Evolutionary conservation across 2,888 invertebrate species (phyloP), one percentile per base, ranked within the genome.

Genomic region (Drosophila multiciliata): DNA sequence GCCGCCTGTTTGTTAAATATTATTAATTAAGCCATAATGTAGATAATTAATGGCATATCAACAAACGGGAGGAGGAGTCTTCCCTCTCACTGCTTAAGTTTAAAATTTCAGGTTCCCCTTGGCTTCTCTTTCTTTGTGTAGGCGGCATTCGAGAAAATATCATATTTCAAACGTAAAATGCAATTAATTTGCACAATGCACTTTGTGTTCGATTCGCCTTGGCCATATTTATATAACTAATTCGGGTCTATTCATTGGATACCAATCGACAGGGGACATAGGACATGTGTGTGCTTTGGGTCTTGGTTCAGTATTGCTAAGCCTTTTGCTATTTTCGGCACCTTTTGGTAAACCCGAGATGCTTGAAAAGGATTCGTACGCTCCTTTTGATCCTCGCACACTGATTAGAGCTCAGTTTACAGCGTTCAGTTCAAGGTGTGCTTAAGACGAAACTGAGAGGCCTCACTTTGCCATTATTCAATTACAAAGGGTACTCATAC

Each of bases 301-400:
- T 53, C 3, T 64, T 48, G 23, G 2, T 11, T 15, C 50, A 36
- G 53, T 12, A 26, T 36, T 36, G 17, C 38, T 64, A 89, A 89
- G 78, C 89, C 89, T 89, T 89, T 88, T 77, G 66, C 79, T 84
- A 80, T 73, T 87, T 79, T 85, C 87, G 90, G 87, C 87, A 87
- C 89, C 90, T 87, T 89, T 90, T 87, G 88, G 87, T 87, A 74
- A 90, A 87, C 81, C 75, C 75, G 87, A 87, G 90, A 60, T 59
- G 87, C 40, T 60, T 69, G 70, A 71, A 82, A 89, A 83, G 75
- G 78, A 77, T 79, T 75, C 73, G 35, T 42, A 36, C n/a, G 57
- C 61, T 71, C 52, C 65, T 48, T 58, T 66, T 73, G 87, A 83
- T 88, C 78, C 76, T 66, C 70, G 63, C 78, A 49, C 78, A 66